Evolutionary conservation across 2,113 vertebrate species (phyloP).

Genomic region (Hemicordylus capensis): DNA sequence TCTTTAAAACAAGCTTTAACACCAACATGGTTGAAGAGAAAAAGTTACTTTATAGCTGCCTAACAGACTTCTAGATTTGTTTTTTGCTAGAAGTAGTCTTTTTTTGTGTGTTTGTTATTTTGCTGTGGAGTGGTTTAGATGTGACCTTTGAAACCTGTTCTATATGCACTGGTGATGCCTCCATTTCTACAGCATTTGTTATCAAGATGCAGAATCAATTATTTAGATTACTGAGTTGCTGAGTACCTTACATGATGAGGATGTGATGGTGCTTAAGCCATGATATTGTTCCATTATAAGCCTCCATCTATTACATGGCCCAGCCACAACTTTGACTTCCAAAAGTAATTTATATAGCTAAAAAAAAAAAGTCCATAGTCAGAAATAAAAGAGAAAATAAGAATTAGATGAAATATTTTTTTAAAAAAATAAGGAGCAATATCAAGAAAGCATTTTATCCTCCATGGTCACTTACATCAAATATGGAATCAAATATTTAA

Average conservation of each 20-base stretch:
- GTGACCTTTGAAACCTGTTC: not conserved
- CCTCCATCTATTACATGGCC: not conserved
- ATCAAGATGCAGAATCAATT: slow-evolving; percentile 2
- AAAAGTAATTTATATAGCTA: not conserved
- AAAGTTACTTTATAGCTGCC: slow-evolving; percentile 3
- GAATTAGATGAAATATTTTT: too few relatives aligned
- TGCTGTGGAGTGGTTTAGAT: not conserved
- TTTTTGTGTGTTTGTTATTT: not conserved
- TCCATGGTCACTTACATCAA: too few relatives aligned
- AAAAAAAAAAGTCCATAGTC: too few relatives aligned
- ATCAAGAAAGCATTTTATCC: too few relatives aligned
- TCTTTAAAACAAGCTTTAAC: slow-evolving; percentile 23
- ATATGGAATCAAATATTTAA: too few relatives aligned
- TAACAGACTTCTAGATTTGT: not conserved
- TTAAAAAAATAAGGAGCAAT: too few relatives aligned
- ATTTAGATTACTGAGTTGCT: not conserved
- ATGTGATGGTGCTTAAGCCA: not conserved
- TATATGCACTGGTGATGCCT: not conserved
- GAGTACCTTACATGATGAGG: not conserved
- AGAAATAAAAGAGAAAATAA: too few relatives aligned
- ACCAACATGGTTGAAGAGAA: slow-evolving; percentile 1
- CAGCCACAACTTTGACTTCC: not conserved
- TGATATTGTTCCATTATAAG: not conserved
- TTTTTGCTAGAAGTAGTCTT: not conserved
- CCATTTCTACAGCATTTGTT: slow-evolving; percentile 22